Evolutionary conservation across 1,140 invertebrate genomes (phyloP).

Genomic region (Leptinotarsa undecemlineata): DNA sequence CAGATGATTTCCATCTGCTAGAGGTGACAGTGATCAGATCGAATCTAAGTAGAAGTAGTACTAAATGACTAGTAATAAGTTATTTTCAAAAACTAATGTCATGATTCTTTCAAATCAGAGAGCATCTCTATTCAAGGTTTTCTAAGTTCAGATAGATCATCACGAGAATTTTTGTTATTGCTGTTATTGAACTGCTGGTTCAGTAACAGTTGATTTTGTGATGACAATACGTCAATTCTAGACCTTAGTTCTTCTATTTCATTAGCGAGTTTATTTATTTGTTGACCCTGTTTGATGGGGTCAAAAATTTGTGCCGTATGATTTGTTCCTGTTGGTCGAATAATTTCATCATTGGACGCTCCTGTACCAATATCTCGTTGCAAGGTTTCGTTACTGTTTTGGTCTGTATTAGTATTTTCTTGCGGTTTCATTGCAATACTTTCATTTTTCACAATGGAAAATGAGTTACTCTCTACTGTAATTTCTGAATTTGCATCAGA

Average conservation of each 20-base stretch:
- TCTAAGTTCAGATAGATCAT: conserved; percentile 17
- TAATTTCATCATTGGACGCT: not conserved
- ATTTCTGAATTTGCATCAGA: conserved; percentile 5
- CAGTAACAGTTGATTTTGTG: conserved; percentile 49
- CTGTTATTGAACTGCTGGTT: conserved; percentile 33
- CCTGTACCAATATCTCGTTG: not conserved
- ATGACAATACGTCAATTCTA: conserved; percentile 45
- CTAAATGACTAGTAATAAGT: conserved; percentile 35
- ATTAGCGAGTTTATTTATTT: conserved; percentile 49
- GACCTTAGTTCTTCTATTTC: conserved; percentile 50
- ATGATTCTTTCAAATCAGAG: not conserved
- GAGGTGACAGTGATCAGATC: not conserved
- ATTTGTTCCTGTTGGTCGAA: conserved; percentile 13
- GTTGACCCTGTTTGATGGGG: conserved; percentile 44
- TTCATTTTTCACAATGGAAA: conserved; percentile 7
- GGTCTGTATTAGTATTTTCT: not conserved
- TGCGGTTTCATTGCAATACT: not conserved
- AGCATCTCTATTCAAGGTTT: conserved; percentile 22
- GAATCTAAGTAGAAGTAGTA: conserved; percentile 24
- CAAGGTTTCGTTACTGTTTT: conserved; percentile 16
- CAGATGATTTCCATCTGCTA: not conserved
- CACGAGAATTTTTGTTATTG: not conserved
- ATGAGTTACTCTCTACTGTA: conserved; percentile 15
- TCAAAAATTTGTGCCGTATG: conserved; percentile 30
- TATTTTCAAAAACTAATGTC: conserved; percentile 16